Evolutionary conservation across 1,140 invertebrate species (phyloP).

Genomic region (Sycophaga agraensis): DNA sequence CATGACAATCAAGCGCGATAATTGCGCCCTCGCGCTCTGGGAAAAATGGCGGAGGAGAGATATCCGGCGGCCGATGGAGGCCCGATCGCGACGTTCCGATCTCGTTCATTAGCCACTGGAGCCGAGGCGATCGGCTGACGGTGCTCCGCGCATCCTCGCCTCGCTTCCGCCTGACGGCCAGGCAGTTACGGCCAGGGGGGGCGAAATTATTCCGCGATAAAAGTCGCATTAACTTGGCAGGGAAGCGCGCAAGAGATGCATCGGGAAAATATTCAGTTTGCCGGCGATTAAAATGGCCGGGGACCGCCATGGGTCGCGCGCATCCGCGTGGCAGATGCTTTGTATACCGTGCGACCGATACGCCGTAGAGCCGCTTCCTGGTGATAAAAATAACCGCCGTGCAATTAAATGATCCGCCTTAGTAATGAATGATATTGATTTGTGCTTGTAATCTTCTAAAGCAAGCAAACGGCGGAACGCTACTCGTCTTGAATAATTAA

Average conservation of each 20-base stretch:
- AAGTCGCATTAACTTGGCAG: background rate
- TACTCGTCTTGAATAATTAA: too few relatives aligned
- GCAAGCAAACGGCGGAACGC: too few relatives aligned
- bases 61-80: background rate
- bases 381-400: background rate
- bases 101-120: conserved; percentile 13
- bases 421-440: too few relatives aligned
- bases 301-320: too few relatives aligned
- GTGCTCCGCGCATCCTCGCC: background rate
- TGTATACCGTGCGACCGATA: too few relatives aligned
- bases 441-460: too few relatives aligned
- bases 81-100: conserved; percentile 4
- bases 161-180: background rate
- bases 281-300: background rate
- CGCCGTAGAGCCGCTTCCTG: background rate
- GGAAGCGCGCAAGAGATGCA: background rate
- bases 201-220: background rate
- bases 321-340: too few relatives aligned
- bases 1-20: background rate
- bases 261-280: background rate
- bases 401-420: too few relatives aligned
- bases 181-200: too few relatives aligned
- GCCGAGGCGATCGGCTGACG: background rate
- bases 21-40: background rate
- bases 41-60: background rate